These are phyloP conservation scores for Tetragnatha montana DNA, from an alignment of 2,888 invertebrate species.

Conservation along the genomic window DNA sequence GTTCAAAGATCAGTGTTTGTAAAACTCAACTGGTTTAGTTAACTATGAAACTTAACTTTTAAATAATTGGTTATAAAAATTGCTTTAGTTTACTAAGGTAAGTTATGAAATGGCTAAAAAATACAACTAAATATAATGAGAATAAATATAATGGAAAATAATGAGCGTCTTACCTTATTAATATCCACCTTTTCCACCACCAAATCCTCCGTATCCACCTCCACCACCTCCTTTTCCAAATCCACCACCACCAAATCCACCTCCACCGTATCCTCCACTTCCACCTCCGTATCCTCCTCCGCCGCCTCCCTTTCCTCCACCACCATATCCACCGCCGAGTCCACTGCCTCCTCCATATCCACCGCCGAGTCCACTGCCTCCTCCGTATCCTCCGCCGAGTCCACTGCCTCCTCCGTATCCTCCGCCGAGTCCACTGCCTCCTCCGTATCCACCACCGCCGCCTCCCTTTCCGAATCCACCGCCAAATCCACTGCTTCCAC, in stretches of 20 bases:
- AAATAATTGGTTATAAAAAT: no score
- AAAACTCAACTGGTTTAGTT: no score
- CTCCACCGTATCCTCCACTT: neutral
- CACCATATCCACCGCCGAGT: neutral
- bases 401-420: neutral
- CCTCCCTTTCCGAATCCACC: neutral
- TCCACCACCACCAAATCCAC: neutral
- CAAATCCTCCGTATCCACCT: neutral
- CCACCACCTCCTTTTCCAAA: neutral
- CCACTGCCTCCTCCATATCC: neutral
- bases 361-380: neutral
- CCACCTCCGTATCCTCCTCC: slow-evolving; percentile 2
- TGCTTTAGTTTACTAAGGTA: no score
- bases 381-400: neutral
- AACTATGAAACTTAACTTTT: no score
- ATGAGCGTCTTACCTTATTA: neutral
- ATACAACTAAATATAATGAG: no score
- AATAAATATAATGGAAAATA: neutral
- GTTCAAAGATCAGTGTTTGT: no score
- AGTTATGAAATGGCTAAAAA: no score
- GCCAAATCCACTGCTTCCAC: neutral
- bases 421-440: neutral
- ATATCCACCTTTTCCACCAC: neutral
- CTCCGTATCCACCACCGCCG: neutral
- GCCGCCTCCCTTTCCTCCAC: neutral